phyloP scores from a whole-genome alignment of 1,140 invertebrate genomes.

The Zaprionus kolodkinae region DNA sequence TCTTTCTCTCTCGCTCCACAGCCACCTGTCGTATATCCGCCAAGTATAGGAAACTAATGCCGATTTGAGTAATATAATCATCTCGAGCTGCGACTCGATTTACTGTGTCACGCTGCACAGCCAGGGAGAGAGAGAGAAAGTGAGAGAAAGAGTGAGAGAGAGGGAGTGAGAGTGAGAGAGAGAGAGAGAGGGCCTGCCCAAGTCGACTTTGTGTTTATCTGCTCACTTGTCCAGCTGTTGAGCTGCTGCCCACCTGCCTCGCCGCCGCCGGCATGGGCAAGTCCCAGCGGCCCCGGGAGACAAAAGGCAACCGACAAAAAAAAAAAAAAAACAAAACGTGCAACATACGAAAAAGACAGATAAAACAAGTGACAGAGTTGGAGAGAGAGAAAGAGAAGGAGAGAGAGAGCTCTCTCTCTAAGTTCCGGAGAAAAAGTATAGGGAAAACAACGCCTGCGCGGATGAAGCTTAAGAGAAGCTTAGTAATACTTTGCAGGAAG shows the following conservation, averaged over 20 bases:
- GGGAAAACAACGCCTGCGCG: constrained; percentile 39
- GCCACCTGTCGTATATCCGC: constrained; percentile 63
- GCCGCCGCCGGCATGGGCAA: constrained; percentile 70
- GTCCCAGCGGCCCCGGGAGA: constrained; percentile 45
- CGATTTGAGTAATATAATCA: constrained; percentile 68
- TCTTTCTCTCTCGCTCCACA: constrained; percentile 33
- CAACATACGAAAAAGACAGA: constrained; percentile 11
- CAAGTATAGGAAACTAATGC: constrained; percentile 66
- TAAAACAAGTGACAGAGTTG: not conserved
- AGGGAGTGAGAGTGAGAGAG: not conserved
- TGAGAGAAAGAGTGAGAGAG: not conserved
- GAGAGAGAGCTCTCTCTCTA: not conserved
- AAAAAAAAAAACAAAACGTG: constrained; percentile 38
- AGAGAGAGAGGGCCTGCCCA: constrained; percentile 8
- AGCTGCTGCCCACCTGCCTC: constrained; percentile 45
- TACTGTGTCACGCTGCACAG: constrained; percentile 57
- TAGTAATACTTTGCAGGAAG: constrained; percentile 30
- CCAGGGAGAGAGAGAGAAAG: not conserved
- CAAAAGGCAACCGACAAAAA: constrained; percentile 22
- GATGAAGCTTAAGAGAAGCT: constrained; percentile 1
- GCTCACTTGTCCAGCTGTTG: constrained; percentile 40
- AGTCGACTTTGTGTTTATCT: constrained; percentile 39
- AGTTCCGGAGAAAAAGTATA: constrained; percentile 5
- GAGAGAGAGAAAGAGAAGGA: not conserved
- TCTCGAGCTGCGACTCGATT: constrained; percentile 57